A percentile compares a stretch with the other conserved stretches of the same genome.
Conservation (phyloP, 2,113 vertebrate species). For the Dicerorhinus sumatrensis region DNA sequence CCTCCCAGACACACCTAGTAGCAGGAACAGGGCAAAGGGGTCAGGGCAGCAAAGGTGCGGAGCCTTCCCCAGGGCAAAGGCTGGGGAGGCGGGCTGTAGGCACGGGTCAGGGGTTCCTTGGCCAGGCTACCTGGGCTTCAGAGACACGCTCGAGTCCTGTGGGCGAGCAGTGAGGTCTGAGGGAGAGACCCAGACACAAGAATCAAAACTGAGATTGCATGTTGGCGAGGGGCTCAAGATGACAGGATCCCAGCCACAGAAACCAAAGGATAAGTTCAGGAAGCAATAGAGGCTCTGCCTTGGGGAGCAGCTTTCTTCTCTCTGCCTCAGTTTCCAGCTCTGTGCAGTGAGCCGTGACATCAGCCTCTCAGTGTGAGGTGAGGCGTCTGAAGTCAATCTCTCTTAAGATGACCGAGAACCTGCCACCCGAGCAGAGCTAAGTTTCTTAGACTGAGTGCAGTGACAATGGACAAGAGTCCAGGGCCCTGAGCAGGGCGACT, state of each 20-base stretch:
- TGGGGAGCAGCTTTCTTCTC: not conserved
- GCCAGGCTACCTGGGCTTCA: not conserved
- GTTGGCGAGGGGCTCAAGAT: not conserved
- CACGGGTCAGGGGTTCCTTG: rapidly evolving
- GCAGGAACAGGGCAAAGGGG: not conserved
- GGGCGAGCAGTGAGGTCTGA: rapidly evolving
- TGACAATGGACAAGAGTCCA: not conserved
- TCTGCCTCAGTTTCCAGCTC: not conserved
- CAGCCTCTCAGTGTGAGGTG: not conserved
- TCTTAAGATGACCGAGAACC: rapidly evolving
- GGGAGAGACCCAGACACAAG: not conserved
- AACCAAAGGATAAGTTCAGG: not conserved
- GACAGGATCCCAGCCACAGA: not conserved
- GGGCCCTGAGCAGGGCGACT: not conserved
- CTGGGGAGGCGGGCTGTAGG: too few relatives aligned
- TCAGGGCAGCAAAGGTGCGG: too few relatives aligned
- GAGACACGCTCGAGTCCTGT: not conserved
- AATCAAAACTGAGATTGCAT: not conserved
- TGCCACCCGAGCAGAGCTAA: not conserved
- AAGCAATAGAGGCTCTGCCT: not conserved
- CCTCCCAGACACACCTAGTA: rapidly evolving
- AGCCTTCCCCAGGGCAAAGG: rapidly evolving
- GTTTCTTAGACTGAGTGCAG: too few relatives aligned
- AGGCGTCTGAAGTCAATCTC: not conserved
- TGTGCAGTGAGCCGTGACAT: not conserved